Evolutionary conservation across 2,113 vertebrate species (phyloP).

Genomic region (Oncorhynchus gorbuscha): DNA sequence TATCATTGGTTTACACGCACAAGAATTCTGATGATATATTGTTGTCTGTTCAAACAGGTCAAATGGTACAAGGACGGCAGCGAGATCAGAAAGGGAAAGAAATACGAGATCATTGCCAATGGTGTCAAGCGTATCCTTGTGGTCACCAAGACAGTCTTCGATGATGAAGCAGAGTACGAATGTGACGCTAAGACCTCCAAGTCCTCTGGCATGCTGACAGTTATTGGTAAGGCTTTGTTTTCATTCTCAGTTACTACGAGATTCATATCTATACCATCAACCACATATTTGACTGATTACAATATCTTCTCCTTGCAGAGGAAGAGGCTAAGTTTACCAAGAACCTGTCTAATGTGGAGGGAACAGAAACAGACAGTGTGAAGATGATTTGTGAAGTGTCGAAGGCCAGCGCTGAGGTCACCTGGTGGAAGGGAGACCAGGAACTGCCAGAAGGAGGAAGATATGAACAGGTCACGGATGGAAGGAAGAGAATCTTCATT

Average conservation of each 20-base stretch:
- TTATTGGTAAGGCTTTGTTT: slow-evolving; percentile 80
- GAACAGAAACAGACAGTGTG: slow-evolving; percentile 90
- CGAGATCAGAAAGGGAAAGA: slow-evolving; percentile 96
- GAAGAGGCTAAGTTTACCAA: slow-evolving; percentile 95
- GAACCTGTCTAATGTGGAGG: slow-evolving; percentile 91
- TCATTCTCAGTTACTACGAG: not conserved
- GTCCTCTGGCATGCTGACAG: slow-evolving; percentile 90
- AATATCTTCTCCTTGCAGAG: slow-evolving; percentile 74
- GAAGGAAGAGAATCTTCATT: slow-evolving; percentile 86
- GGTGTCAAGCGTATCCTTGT: slow-evolving; percentile 87
- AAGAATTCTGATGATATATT: not conserved
- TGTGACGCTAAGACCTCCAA: slow-evolving; percentile 91
- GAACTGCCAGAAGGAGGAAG: slow-evolving; percentile 91
- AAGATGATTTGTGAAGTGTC: slow-evolving; percentile 96
- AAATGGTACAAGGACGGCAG: slow-evolving; percentile 94
- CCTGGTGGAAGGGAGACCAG: slow-evolving; percentile 88
- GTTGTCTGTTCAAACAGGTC: slow-evolving; percentile 72
- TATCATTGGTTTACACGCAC: slow-evolving; percentile 10
- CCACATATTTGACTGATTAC: not conserved
- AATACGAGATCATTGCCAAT: slow-evolving; percentile 92
- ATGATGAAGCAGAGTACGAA: slow-evolving; percentile 96
- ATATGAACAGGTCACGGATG: slow-evolving; percentile 87
- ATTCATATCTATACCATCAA: not conserved
- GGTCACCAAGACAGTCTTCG: slow-evolving; percentile 87
- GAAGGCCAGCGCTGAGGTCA: slow-evolving; percentile 86